Evolutionary conservation across 1,140 invertebrate species (phyloP), one percentile per base, ranked within the genome.

Genomic region (Mercenaria mercenaria): DNA sequence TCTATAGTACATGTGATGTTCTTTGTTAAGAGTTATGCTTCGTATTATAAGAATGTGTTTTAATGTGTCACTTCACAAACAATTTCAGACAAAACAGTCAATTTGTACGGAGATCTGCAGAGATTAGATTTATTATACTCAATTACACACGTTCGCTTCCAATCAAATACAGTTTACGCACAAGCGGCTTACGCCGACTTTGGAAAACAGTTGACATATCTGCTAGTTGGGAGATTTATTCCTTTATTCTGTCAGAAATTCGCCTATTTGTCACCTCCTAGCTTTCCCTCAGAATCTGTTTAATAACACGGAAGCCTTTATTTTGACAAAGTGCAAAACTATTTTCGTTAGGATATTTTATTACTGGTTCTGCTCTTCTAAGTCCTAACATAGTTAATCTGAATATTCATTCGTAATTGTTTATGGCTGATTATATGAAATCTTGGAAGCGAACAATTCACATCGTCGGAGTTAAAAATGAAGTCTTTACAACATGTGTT

Each of bases 61-160:
- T 67, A 64, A 82, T 37, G 34, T 43, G 80, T 59, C 61, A 23
- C 15, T 43, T 82, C 29, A 13, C 37, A 37, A 67, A 39, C 80
- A 82, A 82, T 82, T 67, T 43, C 80, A 64, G 56, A 41, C 64
- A 43, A 47, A 67, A 39, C 32, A 85, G 82, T 85, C 82, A 85
- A 85, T 85, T 85, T 72, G 41, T 41, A 15, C 1, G 47, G 47
- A 85, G 82, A 67, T 85, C 74, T 64, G 47, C 20, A 26, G 32
- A 85, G 82, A 67, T 85, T 67, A 85, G 61, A 64, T 85, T 85
- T 85, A 85, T 85, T 85, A 85, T 69, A 13, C 61, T 43, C 81
- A 83, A 83, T 83, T 83, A 83, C 61, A 85, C 39, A 72, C 47
- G 15, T 13, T 34, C 82, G 41, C 39, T 85, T 39, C 81, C 61